Percentiles rank a stretch among this genome's conserved stretches.
Conservation (phyloP, 2,113 vertebrate genomes). For the Siniperca knerii region DNA sequence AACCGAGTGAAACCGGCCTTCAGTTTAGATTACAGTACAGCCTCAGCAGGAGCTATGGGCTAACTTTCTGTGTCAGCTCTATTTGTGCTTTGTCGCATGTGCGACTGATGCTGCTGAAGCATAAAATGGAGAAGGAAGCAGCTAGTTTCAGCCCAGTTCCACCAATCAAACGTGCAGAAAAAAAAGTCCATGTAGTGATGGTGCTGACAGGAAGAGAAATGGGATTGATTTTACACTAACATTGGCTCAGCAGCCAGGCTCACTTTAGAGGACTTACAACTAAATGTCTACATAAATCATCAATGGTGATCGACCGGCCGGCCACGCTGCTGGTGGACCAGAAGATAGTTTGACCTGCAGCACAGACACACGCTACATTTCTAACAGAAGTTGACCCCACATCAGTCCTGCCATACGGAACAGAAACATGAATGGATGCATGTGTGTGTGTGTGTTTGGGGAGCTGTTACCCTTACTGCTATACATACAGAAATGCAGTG, state of each 20-base stretch:
- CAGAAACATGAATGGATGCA: neutral
- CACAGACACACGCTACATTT: neutral
- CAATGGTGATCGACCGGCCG: neutral
- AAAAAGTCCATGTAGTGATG: conserved; percentile 2
- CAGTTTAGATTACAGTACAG: conserved; percentile 13
- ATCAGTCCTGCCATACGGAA: neutral
- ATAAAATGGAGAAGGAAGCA: conserved; percentile 29
- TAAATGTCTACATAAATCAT: neutral
- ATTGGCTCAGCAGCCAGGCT: conserved; percentile 22
- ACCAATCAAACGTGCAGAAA: conserved; percentile 21
- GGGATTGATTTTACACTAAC: conserved; percentile 40
- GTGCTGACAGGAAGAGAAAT: conserved; percentile 51
- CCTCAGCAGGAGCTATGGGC: conserved; percentile 7
- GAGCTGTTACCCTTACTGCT: neutral
- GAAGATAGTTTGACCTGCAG: neutral
- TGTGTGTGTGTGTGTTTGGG: neutral
- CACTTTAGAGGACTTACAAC: neutral
- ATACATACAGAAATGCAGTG: neutral
- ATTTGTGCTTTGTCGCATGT: conserved; percentile 7
- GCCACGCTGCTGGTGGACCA: neutral
- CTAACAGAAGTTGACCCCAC: neutral
- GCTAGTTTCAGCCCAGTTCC: conserved; percentile 1
- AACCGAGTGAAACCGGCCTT: neutral
- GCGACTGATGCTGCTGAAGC: conserved; percentile 29
- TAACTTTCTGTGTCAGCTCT: conserved; percentile 44